Evolutionary conservation across 2,113 vertebrate genomes (phyloP), one percentile per base, ranked within the genome.

Genomic region (Alectura lathami): DNA sequence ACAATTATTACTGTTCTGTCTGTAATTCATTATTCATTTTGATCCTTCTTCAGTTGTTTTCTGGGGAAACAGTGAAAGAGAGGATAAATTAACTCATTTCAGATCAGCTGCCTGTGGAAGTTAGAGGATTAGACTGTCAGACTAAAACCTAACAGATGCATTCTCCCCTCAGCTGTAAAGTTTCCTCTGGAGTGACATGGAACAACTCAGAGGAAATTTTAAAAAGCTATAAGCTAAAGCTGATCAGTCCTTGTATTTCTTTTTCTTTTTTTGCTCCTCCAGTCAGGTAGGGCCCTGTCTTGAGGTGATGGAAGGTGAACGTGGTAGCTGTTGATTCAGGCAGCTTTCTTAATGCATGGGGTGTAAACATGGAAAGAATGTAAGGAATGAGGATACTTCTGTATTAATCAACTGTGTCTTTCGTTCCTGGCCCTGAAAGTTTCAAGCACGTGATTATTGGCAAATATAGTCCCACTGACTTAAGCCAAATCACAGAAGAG

Each of bases 221-320:
- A 48, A 70, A 57, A 56, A 48, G 8, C 34, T 30, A 78, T 13
- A 78, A 63, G 29, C 62, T 57, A 34, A 73, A 64, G 8, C 16
- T n/a, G 32, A 60, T 70, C n/a, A 74, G 14, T 9, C 32, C 5
- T 51, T 69, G 62, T 67, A 47, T 57, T 6, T 3, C 11, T 4
- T 11, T 32, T 32, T 27, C 4, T 6, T 4, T 17, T 40, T 45
- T 3, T 0, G 3, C 5, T 24, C 1, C 23, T 36, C 7, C 32
- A 27, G 24, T 30, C 2, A 2, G 6, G 32, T 17, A 17, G 16
- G 53, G 36, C 72, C 10, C 13, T 40, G 2, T 32, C 34, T 66
- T 11, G 3, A 7, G 26, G 11, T 57, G 34, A 17, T 43, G 17
- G 76, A 74, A 83, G 56, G 15, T 27, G 3, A 62, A 29, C 53